Evolutionary conservation across 2,888 invertebrate species (phyloP), one percentile per base, ranked within the genome.

Genomic region (Xanthia icteritia): DNA sequence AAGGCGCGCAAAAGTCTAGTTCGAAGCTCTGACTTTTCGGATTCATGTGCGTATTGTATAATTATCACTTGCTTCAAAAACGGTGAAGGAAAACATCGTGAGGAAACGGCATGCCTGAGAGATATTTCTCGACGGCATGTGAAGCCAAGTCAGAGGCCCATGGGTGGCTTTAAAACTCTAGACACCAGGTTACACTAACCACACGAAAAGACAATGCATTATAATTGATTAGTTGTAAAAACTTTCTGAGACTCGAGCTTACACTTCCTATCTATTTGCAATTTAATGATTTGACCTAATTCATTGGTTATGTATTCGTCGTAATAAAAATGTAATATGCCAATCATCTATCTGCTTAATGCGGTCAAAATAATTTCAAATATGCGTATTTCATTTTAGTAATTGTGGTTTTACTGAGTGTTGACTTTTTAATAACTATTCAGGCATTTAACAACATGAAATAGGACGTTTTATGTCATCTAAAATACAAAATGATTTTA

Each of bases 221-320:
- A 27, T 79, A 80, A 79, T 56, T 73, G 60, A 73, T 79, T 66
- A n/a, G n/a, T 48, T 8, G 58, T n/a, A 6, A 51, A 20, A 68
- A 60, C 15, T 15, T 51, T 75, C 27, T 36, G 36, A 45, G 42
- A 17, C 42, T 6, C 5, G 4, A 54, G 2, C 20, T 51, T 36
- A 54, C 51, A 65, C 65, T 79, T 79, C 79, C 65, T 60, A 15
- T 39, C 51, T 73, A 65, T 79, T 79, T 27, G 23, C 36, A 64
- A 51, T 60, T 45, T 51, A 63, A 27, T 31, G 0, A 17, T 58
- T 51, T 60, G 45, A 36, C 58, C 51, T 8, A 66, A 66, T 73
- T 79, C 31, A 58, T 27, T 31, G 13, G 51, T 79, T 64, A 79
- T 48, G 72, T 72, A 15, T 39, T 36, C n/a, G 4, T 31, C 48